phyloP scores from a whole-genome alignment of 2,113 vertebrate genomes.

The Tangachromis dhanisi region DNA sequence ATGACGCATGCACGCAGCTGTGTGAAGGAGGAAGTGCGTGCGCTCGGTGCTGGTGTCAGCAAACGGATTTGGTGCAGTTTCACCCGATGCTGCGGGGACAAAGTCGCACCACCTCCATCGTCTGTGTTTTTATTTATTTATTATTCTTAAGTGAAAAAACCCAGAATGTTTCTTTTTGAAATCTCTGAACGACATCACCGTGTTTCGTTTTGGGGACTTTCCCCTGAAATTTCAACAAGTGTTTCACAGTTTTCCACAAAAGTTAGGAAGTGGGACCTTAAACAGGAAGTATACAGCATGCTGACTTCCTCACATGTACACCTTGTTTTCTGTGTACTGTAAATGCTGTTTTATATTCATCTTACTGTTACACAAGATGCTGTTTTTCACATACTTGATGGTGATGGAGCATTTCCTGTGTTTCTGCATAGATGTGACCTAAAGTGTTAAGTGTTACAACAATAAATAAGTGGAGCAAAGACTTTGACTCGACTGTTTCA shows the following conservation, averaged over 20 bases:
- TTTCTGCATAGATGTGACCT: background rate
- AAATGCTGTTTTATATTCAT: background rate
- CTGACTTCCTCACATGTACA: background rate
- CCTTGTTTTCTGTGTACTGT: background rate
- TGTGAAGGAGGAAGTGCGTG: background rate
- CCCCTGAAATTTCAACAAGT: background rate
- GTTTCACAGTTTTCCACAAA: background rate
- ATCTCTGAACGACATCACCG: background rate
- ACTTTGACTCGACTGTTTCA: background rate
- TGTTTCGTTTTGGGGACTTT: background rate
- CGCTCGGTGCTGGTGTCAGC: background rate
- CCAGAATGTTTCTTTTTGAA: background rate
- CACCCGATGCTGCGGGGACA: background rate
- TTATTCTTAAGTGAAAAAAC: background rate
- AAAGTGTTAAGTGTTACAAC: background rate
- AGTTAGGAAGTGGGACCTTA: background rate
- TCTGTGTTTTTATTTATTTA: background rate
- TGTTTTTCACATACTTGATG: background rate
- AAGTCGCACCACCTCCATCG: background rate
- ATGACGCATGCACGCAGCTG: rapidly evolving
- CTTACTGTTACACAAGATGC: background rate
- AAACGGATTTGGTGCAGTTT: rapidly evolving
- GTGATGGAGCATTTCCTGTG: too few species aligned
- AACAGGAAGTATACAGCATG: background rate
- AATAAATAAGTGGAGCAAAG: background rate